Base-by-base conservation (phyloP, 2,113 vertebrate species). In the Vidua chalybeata region DNA sequence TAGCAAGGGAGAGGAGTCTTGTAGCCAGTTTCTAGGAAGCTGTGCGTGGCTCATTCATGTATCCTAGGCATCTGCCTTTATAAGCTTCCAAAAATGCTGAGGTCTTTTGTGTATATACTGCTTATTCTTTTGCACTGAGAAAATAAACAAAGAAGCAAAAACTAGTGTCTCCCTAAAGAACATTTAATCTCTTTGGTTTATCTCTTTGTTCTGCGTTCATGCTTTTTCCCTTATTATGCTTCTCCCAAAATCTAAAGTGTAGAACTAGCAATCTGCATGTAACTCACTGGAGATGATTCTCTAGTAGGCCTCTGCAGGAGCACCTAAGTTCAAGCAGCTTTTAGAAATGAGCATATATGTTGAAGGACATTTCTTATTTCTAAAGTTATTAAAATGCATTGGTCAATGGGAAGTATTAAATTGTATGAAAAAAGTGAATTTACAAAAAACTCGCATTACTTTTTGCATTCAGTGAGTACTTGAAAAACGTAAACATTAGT, bases 201-300 rank as follows among this genome's bases (percentile, higher is more conserved):
- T 49, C 12, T 76, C 22, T 64, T 68, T 55, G 18, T 46, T 88
- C 23, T 90, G 15, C 1, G 5, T 76, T 26, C 1, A 1, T 68
- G 8, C 52, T 68, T 90, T 74, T 76, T 20, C 20, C 5, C 1
- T 43, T 73, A 33, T 20, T 79, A 1, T 52, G 11, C 45, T 84
- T 84, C 48, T 72, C 7, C 26, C 4, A 13, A 78, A 56, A 41
- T 56, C 6, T 61, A 3, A 43, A 67, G 7, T 0, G 0, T 15
- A 64, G 49, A 68, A 15, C 7, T 55, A 35, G 13, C 21, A 73
- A 82, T 14, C 10, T 67, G 23, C 48, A 20, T 0, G 4, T 39
- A 33, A 33, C 30, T 83, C 19, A 2, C 2, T 82, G 48, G 15
- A 51, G 8, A 7, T 54, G 9, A 21, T 58, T 74, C 8, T 46